A percentile compares a stretch with the other conserved stretches of the same genome.
phyloP scores from a whole-genome alignment of 2,888 invertebrate genomes.

The Mactromeris polynyma region DNA sequence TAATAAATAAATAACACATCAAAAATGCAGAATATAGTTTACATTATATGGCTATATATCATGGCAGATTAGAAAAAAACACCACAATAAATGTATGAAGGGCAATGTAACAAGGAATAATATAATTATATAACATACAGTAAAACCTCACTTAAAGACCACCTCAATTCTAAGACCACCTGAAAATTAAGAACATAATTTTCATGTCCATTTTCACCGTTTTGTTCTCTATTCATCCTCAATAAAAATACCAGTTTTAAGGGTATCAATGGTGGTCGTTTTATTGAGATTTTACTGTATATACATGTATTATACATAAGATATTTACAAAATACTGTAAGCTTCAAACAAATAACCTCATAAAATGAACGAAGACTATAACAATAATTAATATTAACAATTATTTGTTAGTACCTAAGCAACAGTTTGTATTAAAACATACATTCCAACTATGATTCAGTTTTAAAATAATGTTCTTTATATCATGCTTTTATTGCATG shows the following conservation, averaged over 20 bases:
- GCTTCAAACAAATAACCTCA: not conserved
- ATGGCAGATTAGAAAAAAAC: not conserved
- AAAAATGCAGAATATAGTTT: not conserved
- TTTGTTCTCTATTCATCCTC: too few species aligned
- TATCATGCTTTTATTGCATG: too few species aligned
- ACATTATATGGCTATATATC: slow-evolving; percentile 17
- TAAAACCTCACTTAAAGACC: too few species aligned
- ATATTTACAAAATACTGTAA: slow-evolving; percentile 19
- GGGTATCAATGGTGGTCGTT: too few species aligned
- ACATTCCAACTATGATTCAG: not conserved
- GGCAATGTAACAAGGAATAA: not conserved
- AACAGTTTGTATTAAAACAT: not conserved
- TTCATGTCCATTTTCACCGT: too few species aligned
- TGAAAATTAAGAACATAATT: too few species aligned
- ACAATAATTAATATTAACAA: slow-evolving; percentile 5
- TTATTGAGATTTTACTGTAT: too few species aligned
- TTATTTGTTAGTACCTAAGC: not conserved
- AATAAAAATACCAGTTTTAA: too few species aligned
- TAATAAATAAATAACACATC: slow-evolving; percentile 25
- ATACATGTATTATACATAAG: not conserved
- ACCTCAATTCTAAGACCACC: too few species aligned
- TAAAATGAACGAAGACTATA: not conserved
- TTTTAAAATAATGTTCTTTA: too few species aligned
- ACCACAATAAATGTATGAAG: not conserved
- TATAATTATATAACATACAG: not conserved